Evolutionary conservation across 2,888 invertebrate genomes (phyloP).

Genomic region (Orthonevra nobilis): DNA sequence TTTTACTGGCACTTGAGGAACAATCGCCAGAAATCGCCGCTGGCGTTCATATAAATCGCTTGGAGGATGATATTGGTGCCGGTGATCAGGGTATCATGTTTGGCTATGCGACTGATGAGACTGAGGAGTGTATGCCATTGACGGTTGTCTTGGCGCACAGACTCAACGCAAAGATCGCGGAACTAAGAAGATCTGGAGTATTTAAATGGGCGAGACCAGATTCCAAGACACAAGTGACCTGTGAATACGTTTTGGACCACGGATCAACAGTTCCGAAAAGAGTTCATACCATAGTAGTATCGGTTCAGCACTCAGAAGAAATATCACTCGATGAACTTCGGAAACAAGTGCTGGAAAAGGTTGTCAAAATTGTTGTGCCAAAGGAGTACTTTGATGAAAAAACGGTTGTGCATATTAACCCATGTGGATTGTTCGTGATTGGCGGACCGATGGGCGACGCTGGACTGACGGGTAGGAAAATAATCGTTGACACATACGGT

Average conservation of each 20-base stretch:
- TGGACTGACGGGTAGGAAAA: conserved; percentile 96
- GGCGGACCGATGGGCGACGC: conserved; percentile 98
- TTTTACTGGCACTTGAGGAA: conserved; percentile 98
- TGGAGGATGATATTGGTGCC: conserved; percentile 96
- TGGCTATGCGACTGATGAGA: conserved; percentile 98
- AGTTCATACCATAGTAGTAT: conserved; percentile 97
- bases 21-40: conserved; percentile 97
- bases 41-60: conserved; percentile 94
- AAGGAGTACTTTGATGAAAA: conserved; percentile 90
- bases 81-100: conserved; percentile 99
- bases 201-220: conserved; percentile 97
- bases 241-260: conserved; percentile 92
- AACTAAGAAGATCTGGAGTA: conserved; percentile 91
- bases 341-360: conserved; percentile 89
- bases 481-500: conserved; percentile 98
- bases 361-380: conserved; percentile 93
- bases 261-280: conserved; percentile 96
- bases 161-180: conserved; percentile 94
- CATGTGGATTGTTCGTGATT: conserved; percentile 95
- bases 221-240: conserved; percentile 96
- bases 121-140: conserved; percentile 97
- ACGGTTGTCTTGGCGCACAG: conserved; percentile 95
- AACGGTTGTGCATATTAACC: conserved; percentile 95
- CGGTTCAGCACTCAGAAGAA: conserved; percentile 95
- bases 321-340: conserved; percentile 89